Evolutionary conservation across 2,113 vertebrate genomes (phyloP).

Genomic region (Plectropomus leopardus): DNA sequence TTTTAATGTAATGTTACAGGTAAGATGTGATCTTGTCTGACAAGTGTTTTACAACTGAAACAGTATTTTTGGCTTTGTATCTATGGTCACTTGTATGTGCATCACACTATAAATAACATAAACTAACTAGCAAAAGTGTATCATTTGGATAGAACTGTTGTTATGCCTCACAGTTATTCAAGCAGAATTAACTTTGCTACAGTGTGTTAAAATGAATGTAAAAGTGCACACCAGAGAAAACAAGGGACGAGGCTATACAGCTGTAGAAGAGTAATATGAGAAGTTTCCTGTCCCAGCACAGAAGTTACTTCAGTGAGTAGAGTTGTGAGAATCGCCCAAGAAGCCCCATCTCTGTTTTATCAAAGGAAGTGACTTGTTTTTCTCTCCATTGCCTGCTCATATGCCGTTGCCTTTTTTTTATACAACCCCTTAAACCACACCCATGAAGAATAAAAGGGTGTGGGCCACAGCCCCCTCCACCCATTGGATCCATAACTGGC

Average conservation of each 20-base stretch:
- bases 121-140: not conserved
- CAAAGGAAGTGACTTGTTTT: not conserved
- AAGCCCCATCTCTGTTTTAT: not conserved
- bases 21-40: not conserved
- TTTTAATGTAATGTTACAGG: not conserved
- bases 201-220: not conserved
- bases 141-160: not conserved
- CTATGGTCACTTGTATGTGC: not conserved
- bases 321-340: not conserved
- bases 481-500: not conserved
- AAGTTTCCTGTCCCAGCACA: not conserved
- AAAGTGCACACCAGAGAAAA: not conserved
- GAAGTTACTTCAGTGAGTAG: not conserved
- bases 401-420: not conserved
- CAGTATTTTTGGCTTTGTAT: not conserved
- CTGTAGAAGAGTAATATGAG: not conserved
- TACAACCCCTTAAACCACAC: conserved; percentile 28
- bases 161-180: not conserved
- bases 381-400: not conserved
- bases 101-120: not conserved
- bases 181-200: not conserved
- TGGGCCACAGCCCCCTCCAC: not conserved
- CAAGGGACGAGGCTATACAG: not conserved
- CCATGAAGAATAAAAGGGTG: conserved; percentile 37
- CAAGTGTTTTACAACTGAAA: not conserved